Base-by-base conservation (phyloP, 2,888 invertebrate genomes). In the Agrotis puta region DNA sequence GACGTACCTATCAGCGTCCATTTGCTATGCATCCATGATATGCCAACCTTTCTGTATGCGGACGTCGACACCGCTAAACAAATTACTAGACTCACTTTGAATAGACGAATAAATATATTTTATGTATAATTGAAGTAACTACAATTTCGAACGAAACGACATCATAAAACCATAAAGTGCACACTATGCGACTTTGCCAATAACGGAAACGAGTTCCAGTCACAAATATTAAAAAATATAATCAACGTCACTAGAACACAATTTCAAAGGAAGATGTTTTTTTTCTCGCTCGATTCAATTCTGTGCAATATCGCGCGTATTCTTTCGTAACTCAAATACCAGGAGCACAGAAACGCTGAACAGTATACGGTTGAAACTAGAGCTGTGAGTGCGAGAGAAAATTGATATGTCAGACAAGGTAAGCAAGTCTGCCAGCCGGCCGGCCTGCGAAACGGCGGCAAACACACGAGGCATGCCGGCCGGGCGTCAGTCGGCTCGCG, bases 281-380 rank as follows among this genome's bases (percentile, higher is more conserved):
- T 77, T 72, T 74, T 74, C 56, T 79, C 59, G 67, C 43, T 68
- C 66, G 22, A 57, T 85, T 87, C 68, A 54, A 67, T 24, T 61
- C 66, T 54, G 62, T 88, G 85, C 89, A 91, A 90, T 92, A 89
- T 89, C 91, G 89, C 92, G 92, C 92, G 94, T 94, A 94, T 93
- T 95, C 94, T 95, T 95, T 94, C 94, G 94, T 94, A 94, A 95
- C 93, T 89, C 85, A 89, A 92, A 89, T 94, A 96, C 95, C 87
- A 95, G 95, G 95, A 94, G 90, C 88, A 87, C 92, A 95, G 91
- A 92, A 91, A 81, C 82, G 84, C 88, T 81, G 85, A 86, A 88
- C 75, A 89, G 92, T 89, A 77, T 85, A 81, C 84, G 78, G 79
- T 87, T 83, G 82, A 83, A 87, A 85, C 80, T 83, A 82, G 83